These are phyloP conservation scores for Parnassius mnemosyne DNA, from an alignment of 2,888 invertebrate species.

Conservation along the genomic window DNA sequence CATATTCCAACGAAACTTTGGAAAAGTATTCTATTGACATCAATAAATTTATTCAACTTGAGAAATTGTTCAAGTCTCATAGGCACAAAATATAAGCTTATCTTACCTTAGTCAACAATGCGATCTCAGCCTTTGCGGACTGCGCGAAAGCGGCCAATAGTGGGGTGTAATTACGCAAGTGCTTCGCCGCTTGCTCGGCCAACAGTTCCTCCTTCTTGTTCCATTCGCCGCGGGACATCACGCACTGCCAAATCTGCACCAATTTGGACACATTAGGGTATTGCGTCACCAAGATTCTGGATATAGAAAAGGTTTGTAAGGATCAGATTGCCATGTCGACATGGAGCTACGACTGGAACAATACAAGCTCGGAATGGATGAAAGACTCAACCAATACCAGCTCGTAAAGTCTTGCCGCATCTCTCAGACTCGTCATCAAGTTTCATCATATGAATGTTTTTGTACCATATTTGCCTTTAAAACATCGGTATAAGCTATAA, in stretches of 20 bases:
- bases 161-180: slow-evolving; percentile 91
- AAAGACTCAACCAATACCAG: slow-evolving; percentile 56
- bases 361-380: slow-evolving; percentile 39
- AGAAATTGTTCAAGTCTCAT: no score
- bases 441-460: slow-evolving; percentile 61
- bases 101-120: slow-evolving; percentile 87
- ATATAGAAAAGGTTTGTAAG: not conserved
- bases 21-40: no score
- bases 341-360: slow-evolving; percentile 38
- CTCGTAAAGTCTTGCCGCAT: slow-evolving; percentile 34
- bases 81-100: not conserved
- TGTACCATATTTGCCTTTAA: no score
- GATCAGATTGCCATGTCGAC: slow-evolving; percentile 74
- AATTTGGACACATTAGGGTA: not conserved
- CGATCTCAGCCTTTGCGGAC: slow-evolving; percentile 92
- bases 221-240: slow-evolving; percentile 98
- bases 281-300: not conserved
- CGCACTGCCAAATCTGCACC: slow-evolving; percentile 92
- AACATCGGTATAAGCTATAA: no score
- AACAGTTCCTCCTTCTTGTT: slow-evolving; percentile 98
- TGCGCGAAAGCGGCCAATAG: slow-evolving; percentile 93
- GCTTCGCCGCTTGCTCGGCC: slow-evolving; percentile 96
- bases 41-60: no score
- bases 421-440: slow-evolving; percentile 79
- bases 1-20: no score